phyloP scores from a whole-genome alignment of 2,797 vertebrate genomes.

The Sebastes goodei region DNA sequence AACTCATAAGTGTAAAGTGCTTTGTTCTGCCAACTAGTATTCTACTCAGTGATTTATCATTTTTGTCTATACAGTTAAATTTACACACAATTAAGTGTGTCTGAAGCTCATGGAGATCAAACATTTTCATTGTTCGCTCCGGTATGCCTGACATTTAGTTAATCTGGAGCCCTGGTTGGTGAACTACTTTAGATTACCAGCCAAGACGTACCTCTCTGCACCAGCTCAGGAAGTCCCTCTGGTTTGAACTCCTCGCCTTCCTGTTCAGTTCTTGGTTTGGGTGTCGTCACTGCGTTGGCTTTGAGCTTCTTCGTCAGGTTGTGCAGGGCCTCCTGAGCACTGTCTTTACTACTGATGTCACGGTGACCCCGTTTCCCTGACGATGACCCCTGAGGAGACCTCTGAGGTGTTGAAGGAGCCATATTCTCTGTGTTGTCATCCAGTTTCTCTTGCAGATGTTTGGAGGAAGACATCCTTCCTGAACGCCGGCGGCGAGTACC shows the following conservation, averaged over 20 bases:
- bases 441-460: slow-evolving; percentile 25
- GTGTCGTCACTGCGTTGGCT: slow-evolving; percentile 42
- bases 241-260: slow-evolving; percentile 74
- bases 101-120: neutral
- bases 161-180: too few relatives aligned
- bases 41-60: neutral
- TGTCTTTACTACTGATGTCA: slow-evolving; percentile 60
- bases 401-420: slow-evolving; percentile 33
- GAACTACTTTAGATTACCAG: neutral
- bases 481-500: slow-evolving; percentile 32
- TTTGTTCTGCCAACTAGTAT: neutral
- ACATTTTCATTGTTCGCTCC: too few relatives aligned
- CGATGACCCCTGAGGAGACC: slow-evolving; percentile 44
- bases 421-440: slow-evolving; percentile 50
- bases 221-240: slow-evolving; percentile 89
- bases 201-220: slow-evolving; percentile 84
- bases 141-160: too few relatives aligned
- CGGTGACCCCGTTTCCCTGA: slow-evolving; percentile 78
- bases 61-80: neutral
- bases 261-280: slow-evolving; percentile 34
- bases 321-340: slow-evolving; percentile 76
- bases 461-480: slow-evolving; percentile 50
- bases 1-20: neutral
- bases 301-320: slow-evolving; percentile 81
- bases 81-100: neutral